Evolutionary conservation across 1,140 invertebrate genomes (phyloP).

Genomic region (Hyposmocoma kahamanoa): DNA sequence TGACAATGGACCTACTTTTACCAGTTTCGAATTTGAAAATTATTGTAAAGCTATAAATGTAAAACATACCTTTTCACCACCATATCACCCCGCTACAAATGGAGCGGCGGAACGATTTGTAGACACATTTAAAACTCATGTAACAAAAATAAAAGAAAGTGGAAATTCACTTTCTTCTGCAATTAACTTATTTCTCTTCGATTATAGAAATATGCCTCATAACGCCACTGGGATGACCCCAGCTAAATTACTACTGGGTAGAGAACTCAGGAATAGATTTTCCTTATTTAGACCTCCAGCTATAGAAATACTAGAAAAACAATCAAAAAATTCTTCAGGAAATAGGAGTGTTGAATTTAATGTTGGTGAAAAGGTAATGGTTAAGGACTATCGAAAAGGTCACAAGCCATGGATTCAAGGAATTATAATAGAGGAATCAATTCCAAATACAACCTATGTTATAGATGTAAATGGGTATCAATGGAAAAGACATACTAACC

Average conservation of each 20-base stretch:
- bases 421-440: too few relatives aligned
- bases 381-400: constrained; percentile 1
- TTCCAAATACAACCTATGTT: not conserved
- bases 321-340: not conserved
- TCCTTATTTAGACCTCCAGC: not conserved
- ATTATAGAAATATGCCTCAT: not conserved
- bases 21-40: constrained; percentile 15
- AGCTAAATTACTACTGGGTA: not conserved
- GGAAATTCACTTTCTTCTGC: not conserved
- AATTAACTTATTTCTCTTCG: not conserved
- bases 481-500: not conserved
- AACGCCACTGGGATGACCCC: not conserved
- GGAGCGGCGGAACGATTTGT: constrained; percentile 4
- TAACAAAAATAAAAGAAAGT: constrained; percentile 1
- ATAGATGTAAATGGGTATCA: not conserved
- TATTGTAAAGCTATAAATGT: constrained; percentile 16
- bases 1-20: constrained; percentile 16
- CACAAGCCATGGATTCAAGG: not conserved
- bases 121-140: not conserved
- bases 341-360: not conserved
- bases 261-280: not conserved
- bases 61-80: constrained; percentile 1
- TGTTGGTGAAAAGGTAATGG: not conserved
- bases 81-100: constrained; percentile 1
- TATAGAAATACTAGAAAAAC: not conserved